These are phyloP conservation scores for Conistra vaccinii DNA, from an alignment of 2,888 invertebrate genomes.

Conservation along the genomic window DNA sequence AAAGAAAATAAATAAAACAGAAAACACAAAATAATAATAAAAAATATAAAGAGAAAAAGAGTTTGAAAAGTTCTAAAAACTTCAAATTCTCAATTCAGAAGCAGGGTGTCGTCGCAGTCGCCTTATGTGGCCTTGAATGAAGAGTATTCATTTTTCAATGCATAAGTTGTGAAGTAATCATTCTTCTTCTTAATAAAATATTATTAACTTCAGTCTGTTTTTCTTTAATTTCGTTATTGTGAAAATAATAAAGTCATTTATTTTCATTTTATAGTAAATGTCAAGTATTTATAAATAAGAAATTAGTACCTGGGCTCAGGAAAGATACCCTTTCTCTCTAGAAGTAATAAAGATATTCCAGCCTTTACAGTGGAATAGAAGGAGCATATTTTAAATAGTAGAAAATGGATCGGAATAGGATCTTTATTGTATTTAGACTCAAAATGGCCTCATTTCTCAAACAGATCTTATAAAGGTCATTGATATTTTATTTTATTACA, in stretches of 20 bases:
- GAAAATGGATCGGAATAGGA: background rate
- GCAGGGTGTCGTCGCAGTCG: too few species aligned
- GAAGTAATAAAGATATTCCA: too few species aligned
- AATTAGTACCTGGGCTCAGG: background rate
- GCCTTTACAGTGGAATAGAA: background rate
- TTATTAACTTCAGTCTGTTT: background rate
- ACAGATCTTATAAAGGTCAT: background rate
- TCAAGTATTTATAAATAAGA: background rate
- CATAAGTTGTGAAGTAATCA: background rate
- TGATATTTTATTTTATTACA: background rate
- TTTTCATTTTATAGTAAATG: conserved; percentile 11
- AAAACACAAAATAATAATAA: too few species aligned
- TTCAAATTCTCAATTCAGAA: too few species aligned
- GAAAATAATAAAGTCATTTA: background rate
- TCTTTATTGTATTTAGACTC: background rate
- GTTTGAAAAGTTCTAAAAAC: too few species aligned
- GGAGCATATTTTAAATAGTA: background rate
- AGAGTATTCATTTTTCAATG: background rate
- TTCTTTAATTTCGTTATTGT: background rate
- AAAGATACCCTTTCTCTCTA: too few species aligned
- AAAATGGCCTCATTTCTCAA: background rate
- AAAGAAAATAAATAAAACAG: too few species aligned
- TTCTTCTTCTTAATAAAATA: background rate
- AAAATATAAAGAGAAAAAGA: too few species aligned
- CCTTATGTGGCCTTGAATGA: background rate